Percentiles rank a stretch among this genome's conserved stretches.
These are phyloP conservation scores for Amphibalanus amphitrite DNA, from an alignment of 1,140 invertebrate species.

Conservation along the genomic window DNA sequence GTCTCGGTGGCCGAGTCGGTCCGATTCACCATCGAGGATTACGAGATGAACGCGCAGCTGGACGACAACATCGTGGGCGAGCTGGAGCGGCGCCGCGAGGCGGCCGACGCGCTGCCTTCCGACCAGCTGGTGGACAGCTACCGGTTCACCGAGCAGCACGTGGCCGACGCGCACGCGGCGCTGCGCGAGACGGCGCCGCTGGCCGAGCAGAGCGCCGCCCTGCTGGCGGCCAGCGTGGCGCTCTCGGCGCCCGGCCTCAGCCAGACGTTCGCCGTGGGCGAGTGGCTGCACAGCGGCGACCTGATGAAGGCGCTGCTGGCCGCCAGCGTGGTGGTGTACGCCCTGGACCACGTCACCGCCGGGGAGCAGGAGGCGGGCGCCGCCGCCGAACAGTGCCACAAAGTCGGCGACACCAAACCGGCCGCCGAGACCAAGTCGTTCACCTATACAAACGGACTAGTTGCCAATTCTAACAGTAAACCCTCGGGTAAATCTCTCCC, in stretches of 20 bases:
- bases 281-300: neutral
- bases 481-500: neutral
- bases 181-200: neutral
- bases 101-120: neutral
- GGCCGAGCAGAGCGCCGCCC: too few relatives aligned
- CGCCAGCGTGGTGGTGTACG: neutral
- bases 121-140: neutral
- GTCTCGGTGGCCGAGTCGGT: neutral
- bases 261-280: neutral
- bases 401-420: too few relatives aligned
- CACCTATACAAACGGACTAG: neutral
- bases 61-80: neutral
- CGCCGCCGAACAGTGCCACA: too few relatives aligned
- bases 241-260: neutral
- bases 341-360: neutral
- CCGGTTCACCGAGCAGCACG: neutral
- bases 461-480: neutral
- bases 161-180: neutral
- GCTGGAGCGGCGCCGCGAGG: neutral
- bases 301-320: neutral
- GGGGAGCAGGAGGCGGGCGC: neutral
- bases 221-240: neutral
- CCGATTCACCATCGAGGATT: neutral
- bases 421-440: neutral
- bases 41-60: neutral